Conservation (phyloP, 2,113 vertebrate genomes). For the Vombatus ursinus region DNA sequence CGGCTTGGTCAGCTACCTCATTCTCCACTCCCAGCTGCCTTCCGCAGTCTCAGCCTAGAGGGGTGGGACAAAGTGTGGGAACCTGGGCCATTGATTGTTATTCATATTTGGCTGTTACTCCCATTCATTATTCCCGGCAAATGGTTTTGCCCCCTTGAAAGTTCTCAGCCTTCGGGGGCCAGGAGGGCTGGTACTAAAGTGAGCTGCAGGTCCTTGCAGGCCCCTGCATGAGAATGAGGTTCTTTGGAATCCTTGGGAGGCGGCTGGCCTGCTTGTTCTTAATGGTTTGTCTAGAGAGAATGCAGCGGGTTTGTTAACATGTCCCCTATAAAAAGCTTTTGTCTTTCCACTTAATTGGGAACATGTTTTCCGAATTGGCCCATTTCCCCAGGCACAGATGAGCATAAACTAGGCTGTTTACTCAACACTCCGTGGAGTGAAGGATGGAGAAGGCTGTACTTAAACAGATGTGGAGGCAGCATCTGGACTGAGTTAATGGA, state of each 20-base stretch:
- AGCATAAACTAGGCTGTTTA: conserved; percentile 8
- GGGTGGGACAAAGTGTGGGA: not conserved
- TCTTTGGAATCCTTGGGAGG: not conserved
- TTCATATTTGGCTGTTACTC: not conserved
- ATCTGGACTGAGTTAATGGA: not conserved
- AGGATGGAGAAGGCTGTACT: not conserved
- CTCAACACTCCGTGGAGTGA: not conserved
- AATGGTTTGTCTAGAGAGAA: not conserved
- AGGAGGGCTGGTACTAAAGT: not conserved
- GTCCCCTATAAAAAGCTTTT: conserved; percentile 2
- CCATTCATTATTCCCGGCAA: not conserved
- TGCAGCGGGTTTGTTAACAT: not conserved
- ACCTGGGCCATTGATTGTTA: not conserved
- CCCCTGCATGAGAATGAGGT: not conserved
- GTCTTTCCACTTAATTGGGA: not conserved
- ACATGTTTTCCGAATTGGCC: not conserved
- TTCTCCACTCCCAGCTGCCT: not conserved
- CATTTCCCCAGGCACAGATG: not conserved
- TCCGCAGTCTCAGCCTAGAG: not conserved
- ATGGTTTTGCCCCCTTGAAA: not conserved
- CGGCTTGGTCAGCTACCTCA: not conserved
- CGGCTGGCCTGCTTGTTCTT: not conserved
- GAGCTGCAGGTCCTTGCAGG: not conserved
- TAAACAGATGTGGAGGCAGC: not conserved
- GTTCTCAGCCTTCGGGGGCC: not conserved